Base-by-base conservation (phyloP, 2,113 vertebrate genomes). In the Melanocharis versteri region DNA sequence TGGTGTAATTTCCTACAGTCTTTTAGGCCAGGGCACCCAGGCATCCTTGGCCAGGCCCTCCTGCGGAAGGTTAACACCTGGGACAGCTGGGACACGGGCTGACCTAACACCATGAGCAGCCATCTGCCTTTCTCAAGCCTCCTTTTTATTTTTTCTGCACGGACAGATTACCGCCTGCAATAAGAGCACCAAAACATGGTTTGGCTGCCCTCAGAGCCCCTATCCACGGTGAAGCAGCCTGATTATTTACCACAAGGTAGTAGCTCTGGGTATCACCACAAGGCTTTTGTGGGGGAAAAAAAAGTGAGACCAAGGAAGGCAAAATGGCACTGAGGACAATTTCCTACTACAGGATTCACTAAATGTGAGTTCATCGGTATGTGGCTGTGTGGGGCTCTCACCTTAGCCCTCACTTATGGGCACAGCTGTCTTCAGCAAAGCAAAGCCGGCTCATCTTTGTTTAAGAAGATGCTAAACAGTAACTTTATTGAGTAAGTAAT, bases 141-240 rank as follows among this genome's bases (percentile, higher is more conserved):
- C 26, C 35, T 70, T 66, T 37, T 42, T 66, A 28, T 57, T 37
- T 80, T 77, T 62, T 45, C 80, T 62, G 8, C 42, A 14, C 4
- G 4, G 19, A 24, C 42, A 85, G 45, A 20, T 83, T 51, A 45
- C 27, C 0, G 0, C 42, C 40, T 0, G 1, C 13, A 76, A 15
- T 31, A 78, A 47, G 5, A 78, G 11, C 56, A 40, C 61, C 35
- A 50, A 40, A 47, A 14, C 15, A 15, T 51, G n/a, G 21, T 28
- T 22, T 4, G 5, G 24, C 28, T 82, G 42, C 18, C 48, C n/a
- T 15, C 35, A 72, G 64, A 80, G 15, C 24, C 31, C 14, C 26
- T 28, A 0, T 37, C 42, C 66, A 48, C 0, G 0, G 26, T 17
- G 22, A 81, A 78, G 53, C 22, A 68, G 42, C 57, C 61, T 27